Conservation (phyloP, 2,113 vertebrate genomes). For the Thomomys bottae region DNA sequence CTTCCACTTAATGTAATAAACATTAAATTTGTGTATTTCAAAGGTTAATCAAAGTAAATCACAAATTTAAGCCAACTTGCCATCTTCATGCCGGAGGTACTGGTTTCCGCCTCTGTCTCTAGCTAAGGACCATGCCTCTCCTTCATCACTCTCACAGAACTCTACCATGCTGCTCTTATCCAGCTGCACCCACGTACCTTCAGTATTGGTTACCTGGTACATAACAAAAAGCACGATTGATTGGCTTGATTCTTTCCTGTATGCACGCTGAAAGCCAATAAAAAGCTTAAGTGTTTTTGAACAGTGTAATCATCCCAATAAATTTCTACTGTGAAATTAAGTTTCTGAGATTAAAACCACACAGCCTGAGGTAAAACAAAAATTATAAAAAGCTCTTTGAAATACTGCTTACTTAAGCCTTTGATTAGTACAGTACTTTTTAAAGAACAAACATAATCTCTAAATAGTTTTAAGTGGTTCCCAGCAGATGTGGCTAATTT, state of each 20-base stretch:
- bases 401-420: constrained; percentile 39
- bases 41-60: constrained; percentile 63
- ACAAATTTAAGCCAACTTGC: constrained; percentile 88
- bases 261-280: constrained; percentile 74
- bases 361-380: constrained; percentile 83
- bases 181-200: constrained; percentile 98
- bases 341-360: constrained; percentile 87
- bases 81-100: constrained; percentile 97
- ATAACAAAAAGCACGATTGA: constrained; percentile 84
- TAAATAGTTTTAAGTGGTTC: constrained; percentile 66
- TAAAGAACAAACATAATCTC: constrained; percentile 47
- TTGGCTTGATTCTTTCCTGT: constrained; percentile 76
- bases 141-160: constrained; percentile 99
- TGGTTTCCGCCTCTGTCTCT: constrained; percentile 98
- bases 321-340: constrained; percentile 56
- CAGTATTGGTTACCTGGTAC: constrained; percentile 96
- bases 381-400: constrained; percentile 57
- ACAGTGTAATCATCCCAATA: constrained; percentile 64
- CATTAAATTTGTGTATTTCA: constrained; percentile 45
- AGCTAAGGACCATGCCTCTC: constrained; percentile 98
- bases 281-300: constrained; percentile 69
- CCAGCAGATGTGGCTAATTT: constrained; percentile 40
- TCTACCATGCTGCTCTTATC: constrained; percentile 99
- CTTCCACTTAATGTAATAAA: constrained; percentile 19
- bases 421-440: constrained; percentile 44